Percentiles rank a stretch among this genome's conserved stretches.
These are phyloP conservation scores for Aythya baeri DNA, from an alignment of 2,113 vertebrate genomes.

Conservation along the genomic window DNA sequence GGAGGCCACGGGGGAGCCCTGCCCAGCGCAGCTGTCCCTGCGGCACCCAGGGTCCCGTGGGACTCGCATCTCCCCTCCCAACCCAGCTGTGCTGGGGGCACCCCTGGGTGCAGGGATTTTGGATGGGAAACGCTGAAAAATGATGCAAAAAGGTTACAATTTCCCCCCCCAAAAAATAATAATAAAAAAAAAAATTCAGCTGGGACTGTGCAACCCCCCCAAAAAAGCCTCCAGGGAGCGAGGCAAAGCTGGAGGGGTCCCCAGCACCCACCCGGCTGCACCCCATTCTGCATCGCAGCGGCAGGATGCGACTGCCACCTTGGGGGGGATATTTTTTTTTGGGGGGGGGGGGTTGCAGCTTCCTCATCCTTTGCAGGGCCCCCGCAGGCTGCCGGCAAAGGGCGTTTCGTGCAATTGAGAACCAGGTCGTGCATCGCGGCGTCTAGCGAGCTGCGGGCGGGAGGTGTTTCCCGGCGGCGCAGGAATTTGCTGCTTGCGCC, in stretches of 20 bases:
- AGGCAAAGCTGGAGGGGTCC: not conserved
- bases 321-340: not conserved
- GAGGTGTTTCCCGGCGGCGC: conserved; percentile 37
- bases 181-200: not conserved
- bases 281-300: not conserved
- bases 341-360: not conserved
- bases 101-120: not conserved
- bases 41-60: not conserved
- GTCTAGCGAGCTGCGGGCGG: not conserved
- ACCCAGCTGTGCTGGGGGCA: not conserved
- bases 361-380: not conserved
- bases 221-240: not conserved
- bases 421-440: not conserved
- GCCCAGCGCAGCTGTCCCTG: not conserved
- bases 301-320: not conserved
- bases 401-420: fast-evolving
- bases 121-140: not conserved
- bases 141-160: not conserved
- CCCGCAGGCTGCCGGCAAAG: not conserved
- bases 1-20: not conserved
- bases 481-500: conserved; percentile 23
- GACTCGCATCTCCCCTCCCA: not conserved
- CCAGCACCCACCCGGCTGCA: not conserved
- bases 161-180: too few relatives aligned
- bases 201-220: not conserved